Base-by-base conservation (phyloP, 2,797 vertebrate species). In the Halcyon badia region DNA sequence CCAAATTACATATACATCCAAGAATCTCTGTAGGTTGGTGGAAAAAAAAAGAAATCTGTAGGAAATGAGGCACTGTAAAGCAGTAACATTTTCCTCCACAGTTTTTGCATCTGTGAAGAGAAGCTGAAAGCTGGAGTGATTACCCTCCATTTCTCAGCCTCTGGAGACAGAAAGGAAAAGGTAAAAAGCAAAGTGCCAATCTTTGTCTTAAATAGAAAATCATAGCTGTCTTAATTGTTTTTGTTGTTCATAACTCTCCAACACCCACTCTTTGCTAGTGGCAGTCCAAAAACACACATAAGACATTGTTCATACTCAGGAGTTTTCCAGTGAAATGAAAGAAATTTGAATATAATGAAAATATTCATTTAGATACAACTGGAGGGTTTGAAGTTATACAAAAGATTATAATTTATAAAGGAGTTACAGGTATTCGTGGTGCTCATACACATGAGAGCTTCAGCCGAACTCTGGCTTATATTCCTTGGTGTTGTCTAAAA, bases 21-120 rank as follows among this genome's bases (percentile, higher is more conserved):
- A 95, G 87, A 97, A 97, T 96, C 80, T 93, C 83, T 64, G 81
- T 77, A 84, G 81, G 80, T 5, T 79, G 83, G 30, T 13, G n/a
- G 5, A 24, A 58, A 66, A 57, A 73, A 60, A 61, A 52, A 81
- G 52, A 65, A 20, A 20, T 5, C 64, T 41, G 41, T 52, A 90
- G 60, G 64, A 84, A 90, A 90, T 2, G 15, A 93, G 48, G 35
- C 22, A 20, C 54, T 37, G 51, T 83, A 91, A 88, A 88, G 52
- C 37, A 83, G 37, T 41, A 78, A 72, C 9, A 30, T 62, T 90
- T 89, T 84, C 68, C 49, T 87, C 62, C 30, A 44, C 2, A 1
- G 41, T 84, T 92, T 92, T 68, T 83, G 68, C 48, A 68, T 71
- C 35, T 87, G 73, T 42, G 28, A 58, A 80, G 49, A 94, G 46